Conservation (phyloP, 92 coral and sea anemone genomes). For the Blastomussa wellsi region DNA sequence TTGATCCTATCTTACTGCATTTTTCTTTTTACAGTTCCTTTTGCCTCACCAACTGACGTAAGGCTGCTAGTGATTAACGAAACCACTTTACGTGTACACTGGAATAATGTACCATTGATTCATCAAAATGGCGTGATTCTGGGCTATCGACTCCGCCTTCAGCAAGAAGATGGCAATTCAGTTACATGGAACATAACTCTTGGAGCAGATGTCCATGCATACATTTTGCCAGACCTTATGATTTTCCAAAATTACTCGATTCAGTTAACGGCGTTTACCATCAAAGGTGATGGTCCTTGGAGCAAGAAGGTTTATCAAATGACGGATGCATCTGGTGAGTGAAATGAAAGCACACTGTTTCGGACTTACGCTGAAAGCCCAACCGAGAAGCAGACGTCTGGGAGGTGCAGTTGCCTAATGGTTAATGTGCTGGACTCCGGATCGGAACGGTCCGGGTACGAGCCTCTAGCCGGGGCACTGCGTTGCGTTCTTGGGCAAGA, state of each 20-base stretch:
- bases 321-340: slow-evolving; percentile 68
- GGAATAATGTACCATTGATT: slow-evolving; percentile 42
- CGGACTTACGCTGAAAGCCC: no score
- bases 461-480: no score
- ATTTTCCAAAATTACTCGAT: slow-evolving; percentile 49
- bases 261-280: slow-evolving; percentile 40
- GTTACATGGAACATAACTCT: slow-evolving; percentile 34
- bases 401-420: no score
- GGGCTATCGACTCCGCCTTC: slow-evolving; percentile 47
- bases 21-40: slow-evolving; percentile 50
- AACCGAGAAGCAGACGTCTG: no score
- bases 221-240: slow-evolving; percentile 18
- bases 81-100: slow-evolving; percentile 44
- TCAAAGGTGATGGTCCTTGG: slow-evolving; percentile 48
- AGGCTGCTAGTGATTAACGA: slow-evolving; percentile 35
- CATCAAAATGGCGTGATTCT: slow-evolving; percentile 59
- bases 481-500: no score
- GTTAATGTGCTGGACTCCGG: no score
- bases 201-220: not conserved
- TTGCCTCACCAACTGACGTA: slow-evolving; percentile 41
- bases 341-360: not conserved
- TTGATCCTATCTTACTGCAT: not conserved
- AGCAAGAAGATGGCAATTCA: slow-evolving; percentile 14
- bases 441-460: no score
- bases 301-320: slow-evolving; percentile 13